These are phyloP conservation scores for Trichogramma pretiosum DNA, from an alignment of 1,140 invertebrate genomes.

Conservation along the genomic window DNA sequence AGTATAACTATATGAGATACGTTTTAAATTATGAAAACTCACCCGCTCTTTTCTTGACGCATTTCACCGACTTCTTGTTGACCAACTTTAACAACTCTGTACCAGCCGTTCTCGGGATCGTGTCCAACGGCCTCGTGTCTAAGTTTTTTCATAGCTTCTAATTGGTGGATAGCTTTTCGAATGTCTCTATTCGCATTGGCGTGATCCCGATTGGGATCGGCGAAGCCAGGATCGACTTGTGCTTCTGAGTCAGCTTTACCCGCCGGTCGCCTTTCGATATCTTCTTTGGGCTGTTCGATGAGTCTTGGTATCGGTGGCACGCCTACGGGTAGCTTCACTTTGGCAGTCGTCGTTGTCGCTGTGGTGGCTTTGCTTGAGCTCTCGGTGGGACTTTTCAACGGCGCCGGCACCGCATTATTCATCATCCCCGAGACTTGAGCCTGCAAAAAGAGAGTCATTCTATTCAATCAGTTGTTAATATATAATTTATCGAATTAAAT, in stretches of 20 bases:
- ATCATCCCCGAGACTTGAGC: too few relatives aligned
- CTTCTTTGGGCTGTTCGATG: conserved; percentile 15
- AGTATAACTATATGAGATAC: not conserved
- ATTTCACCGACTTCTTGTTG: conserved; percentile 41
- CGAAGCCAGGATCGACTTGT: not conserved
- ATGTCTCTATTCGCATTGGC: conserved; percentile 1
- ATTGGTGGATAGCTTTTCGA: too few relatives aligned
- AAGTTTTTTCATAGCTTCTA: conserved; percentile 9
- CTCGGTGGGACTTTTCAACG: too few relatives aligned
- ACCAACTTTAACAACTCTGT: conserved; percentile 27
- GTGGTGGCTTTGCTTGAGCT: too few relatives aligned
- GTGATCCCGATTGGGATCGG: not conserved
- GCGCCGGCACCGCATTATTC: too few relatives aligned
- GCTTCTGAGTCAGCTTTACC: not conserved
- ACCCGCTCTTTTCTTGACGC: conserved; percentile 31
- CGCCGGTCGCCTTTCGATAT: not conserved
- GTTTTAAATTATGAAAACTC: conserved; percentile 4
- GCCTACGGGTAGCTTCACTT: conserved; percentile 36
- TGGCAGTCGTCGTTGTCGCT: too few relatives aligned
- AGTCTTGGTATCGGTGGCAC: conserved; percentile 39
- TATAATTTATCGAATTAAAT: too few relatives aligned
- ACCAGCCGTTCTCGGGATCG: conserved; percentile 26
- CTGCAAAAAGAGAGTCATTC: too few relatives aligned
- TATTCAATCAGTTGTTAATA: too few relatives aligned
- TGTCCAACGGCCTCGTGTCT: conserved; percentile 21